A percentile compares a stretch with the other conserved stretches of the same genome.
Conservation (phyloP, 2,888 invertebrate genomes). For the Idaea straminata region DNA sequence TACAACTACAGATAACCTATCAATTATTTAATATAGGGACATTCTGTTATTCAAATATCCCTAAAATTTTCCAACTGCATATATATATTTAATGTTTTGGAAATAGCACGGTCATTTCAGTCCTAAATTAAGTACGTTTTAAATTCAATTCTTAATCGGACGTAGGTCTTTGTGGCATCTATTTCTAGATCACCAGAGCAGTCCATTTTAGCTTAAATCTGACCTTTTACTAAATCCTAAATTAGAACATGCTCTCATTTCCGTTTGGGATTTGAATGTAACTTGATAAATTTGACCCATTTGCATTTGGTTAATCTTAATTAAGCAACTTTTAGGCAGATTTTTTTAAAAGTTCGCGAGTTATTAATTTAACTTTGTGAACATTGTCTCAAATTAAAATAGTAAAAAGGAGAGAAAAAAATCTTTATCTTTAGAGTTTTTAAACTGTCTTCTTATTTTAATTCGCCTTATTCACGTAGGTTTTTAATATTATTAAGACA, state of each 20-base stretch:
- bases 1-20: no score
- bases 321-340: not conserved
- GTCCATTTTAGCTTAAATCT: not conserved
- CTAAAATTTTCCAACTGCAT: no score
- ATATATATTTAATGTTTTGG: no score
- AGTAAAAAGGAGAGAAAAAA: no score
- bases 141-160: not conserved
- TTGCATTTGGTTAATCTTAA: not conserved
- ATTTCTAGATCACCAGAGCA: not conserved
- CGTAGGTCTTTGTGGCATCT: not conserved
- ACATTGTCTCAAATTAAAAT: not conserved
- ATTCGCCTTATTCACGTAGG: no score
- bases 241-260: not conserved
- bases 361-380: not conserved
- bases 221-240: not conserved
- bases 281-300: slow-evolving; percentile 4
- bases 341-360: not conserved
- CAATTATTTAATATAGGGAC: no score
- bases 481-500: no score
- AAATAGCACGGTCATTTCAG: not conserved
- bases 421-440: no score
- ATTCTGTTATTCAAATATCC: no score
- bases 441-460: no score
- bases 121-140: not conserved
- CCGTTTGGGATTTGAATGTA: not conserved